A percentile compares a stretch with the other conserved stretches of the same genome.
Conservation (phyloP, 2,113 vertebrate genomes). For the Plecotus auritus region DNA sequence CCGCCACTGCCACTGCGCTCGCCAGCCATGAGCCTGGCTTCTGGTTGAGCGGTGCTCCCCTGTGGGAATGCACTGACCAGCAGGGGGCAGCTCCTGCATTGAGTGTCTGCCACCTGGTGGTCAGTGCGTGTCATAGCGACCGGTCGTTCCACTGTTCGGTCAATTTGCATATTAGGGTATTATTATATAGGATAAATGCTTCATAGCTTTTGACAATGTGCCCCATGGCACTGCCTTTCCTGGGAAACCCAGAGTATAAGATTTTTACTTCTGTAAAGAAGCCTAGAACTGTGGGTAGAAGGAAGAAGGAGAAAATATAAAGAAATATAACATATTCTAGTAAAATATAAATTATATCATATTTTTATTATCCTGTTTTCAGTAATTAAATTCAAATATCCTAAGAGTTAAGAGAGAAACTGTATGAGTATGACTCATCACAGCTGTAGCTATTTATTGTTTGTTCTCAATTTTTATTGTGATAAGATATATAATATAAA, state of each 20-base stretch:
- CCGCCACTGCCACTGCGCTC: fast-evolving
- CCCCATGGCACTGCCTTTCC: not conserved
- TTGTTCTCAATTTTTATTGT: not conserved
- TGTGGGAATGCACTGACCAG: too few relatives aligned
- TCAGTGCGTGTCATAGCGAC: too few relatives aligned
- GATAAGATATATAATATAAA: not conserved
- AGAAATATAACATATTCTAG: not conserved
- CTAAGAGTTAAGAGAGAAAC: not conserved
- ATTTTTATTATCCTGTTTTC: not conserved
- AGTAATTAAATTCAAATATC: not conserved
- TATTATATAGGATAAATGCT: not conserved
- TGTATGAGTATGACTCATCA: not conserved
- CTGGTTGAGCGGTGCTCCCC: too few relatives aligned
- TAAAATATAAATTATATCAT: not conserved
- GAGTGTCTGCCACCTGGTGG: too few relatives aligned
- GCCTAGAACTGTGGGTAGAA: not conserved
- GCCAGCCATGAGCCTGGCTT: too few relatives aligned
- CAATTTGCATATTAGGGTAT: too few relatives aligned
- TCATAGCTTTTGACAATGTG: not conserved
- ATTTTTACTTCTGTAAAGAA: not conserved
- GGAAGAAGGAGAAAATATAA: not conserved
- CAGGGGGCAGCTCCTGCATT: too few relatives aligned
- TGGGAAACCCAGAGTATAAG: not conserved
- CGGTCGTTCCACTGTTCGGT: too few relatives aligned
- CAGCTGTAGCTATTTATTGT: not conserved